Conservation (phyloP, 2,888 invertebrate species). For the Drosophila setosimentum region DNA sequence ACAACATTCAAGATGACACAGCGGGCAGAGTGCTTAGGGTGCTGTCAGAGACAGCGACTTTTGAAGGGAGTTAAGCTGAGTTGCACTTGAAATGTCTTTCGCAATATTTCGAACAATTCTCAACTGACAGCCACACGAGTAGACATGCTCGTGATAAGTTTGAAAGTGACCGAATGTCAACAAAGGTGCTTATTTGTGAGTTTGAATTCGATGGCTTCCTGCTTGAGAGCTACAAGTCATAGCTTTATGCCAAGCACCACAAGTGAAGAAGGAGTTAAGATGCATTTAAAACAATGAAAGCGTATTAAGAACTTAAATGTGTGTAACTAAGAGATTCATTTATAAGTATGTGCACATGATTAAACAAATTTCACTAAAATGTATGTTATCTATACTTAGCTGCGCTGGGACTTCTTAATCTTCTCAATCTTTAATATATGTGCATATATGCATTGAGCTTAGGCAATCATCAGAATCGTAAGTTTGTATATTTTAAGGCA, state of each 20-base stretch:
- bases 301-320: background rate
- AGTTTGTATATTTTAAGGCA: background rate
- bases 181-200: background rate
- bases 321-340: background rate
- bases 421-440: background rate
- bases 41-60: constrained; percentile 26
- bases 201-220: background rate
- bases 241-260: background rate
- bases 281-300: background rate
- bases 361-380: background rate
- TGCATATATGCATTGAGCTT: background rate
- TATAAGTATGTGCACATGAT: background rate
- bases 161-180: constrained; percentile 9
- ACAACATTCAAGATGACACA: constrained; percentile 59
- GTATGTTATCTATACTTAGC: background rate
- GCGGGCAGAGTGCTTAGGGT: constrained; percentile 2
- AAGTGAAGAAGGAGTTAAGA: background rate
- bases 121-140: constrained; percentile 29
- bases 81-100: constrained; percentile 68
- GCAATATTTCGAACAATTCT: constrained; percentile 45
- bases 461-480: background rate
- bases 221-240: background rate
- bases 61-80: constrained; percentile 12
- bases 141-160: background rate
- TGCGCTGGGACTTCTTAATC: background rate